Base-by-base conservation (phyloP, 1,140 invertebrate genomes). In the Meloidogyne hapla region DNA sequence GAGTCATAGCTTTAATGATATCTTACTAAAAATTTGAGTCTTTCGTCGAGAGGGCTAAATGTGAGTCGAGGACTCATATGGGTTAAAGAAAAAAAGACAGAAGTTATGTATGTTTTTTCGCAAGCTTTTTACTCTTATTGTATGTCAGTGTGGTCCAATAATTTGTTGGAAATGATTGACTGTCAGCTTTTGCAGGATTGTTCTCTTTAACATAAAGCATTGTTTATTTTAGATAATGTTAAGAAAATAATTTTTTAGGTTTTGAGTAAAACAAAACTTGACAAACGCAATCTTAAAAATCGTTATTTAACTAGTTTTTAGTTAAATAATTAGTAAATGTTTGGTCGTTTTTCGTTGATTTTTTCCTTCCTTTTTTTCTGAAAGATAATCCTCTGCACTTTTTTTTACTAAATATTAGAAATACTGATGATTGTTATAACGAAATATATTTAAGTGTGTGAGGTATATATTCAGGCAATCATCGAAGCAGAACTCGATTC, bases 261-360 rank as follows among this genome's bases (percentile, higher is more conserved):
- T 66, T 66, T 40, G 5, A 33, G 26, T 15, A 15, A 65, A 65
- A 8, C 10, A 33, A 40, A 33, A 66, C 15, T 18, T 66, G 21
- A 21, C 18, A 21, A 66, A 26, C 18, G 21, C 18, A 13, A 25
- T 66, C 38, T 28, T 15, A 64, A 64, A 28, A 66, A 66, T 8
- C n/a, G n/a, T 56, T 56, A 56, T 56, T 56, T 56, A 8, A 56
- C 48, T 42, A 42, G n/a, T 18, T 48, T 56, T n/a, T 56, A 56
- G 48, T 56, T 56, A 56, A 56, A 56, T 18, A 56, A 56, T 56
- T n/a, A 56, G 48, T 56, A 56, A 56, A 56, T 56, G n/a, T 56
- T 56, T 56, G 48, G 48, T 56, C 48, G 33, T 33, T 33, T 33
- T 33, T 33, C 33, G 33, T 33, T 33, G 33, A 33, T 33, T 56